Conservation (phyloP, 2,113 vertebrate species). For the Cariama cristata region DNA sequence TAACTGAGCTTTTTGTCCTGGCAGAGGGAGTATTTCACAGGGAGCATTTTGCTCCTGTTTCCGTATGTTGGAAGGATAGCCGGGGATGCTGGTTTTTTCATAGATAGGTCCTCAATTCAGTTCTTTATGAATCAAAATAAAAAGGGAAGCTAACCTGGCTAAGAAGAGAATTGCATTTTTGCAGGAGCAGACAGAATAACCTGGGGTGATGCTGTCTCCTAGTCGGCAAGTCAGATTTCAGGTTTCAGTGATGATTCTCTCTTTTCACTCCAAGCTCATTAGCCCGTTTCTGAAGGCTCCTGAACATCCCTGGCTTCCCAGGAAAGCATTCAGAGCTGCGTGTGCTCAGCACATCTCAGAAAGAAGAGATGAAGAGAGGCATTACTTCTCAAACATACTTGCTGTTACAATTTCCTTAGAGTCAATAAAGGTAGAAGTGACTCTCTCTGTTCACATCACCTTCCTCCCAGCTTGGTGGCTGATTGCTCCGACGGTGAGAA, state of each 20-base stretch:
- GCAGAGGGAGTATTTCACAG: not conserved
- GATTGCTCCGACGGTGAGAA: not conserved
- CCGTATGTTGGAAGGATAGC: not conserved
- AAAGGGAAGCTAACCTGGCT: not conserved
- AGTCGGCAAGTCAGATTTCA: not conserved
- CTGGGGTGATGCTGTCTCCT: not conserved
- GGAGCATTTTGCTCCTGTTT: not conserved
- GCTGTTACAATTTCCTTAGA: not conserved
- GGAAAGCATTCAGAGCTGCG: not conserved
- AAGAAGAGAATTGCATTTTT: not conserved
- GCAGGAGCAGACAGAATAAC: not conserved
- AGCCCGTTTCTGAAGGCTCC: not conserved
- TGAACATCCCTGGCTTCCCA: not conserved
- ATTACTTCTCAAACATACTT: not conserved
- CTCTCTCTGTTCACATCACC: not conserved
- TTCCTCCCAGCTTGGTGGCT: not conserved
- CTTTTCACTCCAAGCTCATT: not conserved
- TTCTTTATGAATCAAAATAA: not conserved
- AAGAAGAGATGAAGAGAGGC: not conserved
- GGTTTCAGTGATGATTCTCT: not conserved
- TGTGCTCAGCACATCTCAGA: not conserved
- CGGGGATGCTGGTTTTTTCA: not conserved
- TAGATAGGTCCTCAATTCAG: not conserved
- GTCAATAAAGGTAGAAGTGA: not conserved
- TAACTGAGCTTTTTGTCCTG: not conserved